phyloP scores from a whole-genome alignment of 1,140 invertebrate species.

The Eciton burchellii region DNA sequence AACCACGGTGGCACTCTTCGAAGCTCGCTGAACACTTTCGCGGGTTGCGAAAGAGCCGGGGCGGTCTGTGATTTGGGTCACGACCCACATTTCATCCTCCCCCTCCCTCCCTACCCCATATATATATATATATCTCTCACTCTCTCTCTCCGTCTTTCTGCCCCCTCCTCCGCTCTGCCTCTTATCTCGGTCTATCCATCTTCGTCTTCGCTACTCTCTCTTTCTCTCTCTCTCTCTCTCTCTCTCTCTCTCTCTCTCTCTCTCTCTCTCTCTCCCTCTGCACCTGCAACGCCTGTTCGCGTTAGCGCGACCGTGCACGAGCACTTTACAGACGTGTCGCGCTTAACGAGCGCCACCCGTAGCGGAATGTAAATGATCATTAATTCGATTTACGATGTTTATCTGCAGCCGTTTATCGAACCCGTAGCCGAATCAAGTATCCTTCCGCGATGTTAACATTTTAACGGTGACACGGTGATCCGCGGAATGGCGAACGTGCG shows the following conservation, averaged over 20 bases:
- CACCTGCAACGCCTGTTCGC: conserved; percentile 17
- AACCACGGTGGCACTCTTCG: conserved; percentile 24
- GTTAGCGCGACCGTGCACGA: conserved; percentile 38
- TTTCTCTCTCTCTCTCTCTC: conserved; percentile 7
- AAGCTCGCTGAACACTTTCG: conserved; percentile 70
- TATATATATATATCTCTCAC: conserved; percentile 11
- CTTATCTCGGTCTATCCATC: too few species aligned
- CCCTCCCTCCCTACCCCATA: conserved; percentile 2
- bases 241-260: conserved; percentile 30
- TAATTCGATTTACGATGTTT: conserved; percentile 40
- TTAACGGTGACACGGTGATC: not conserved
- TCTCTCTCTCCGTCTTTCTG: conserved; percentile 20
- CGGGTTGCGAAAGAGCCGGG: conserved; percentile 70
- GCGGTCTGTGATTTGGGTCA: conserved; percentile 69
- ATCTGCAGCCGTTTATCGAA: conserved; percentile 39
- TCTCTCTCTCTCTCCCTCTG: conserved; percentile 23
- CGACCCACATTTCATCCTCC: conserved; percentile 67
- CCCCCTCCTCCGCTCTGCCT: conserved; percentile 25
- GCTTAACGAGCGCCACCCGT: conserved; percentile 14
- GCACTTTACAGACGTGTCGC: conserved; percentile 13
- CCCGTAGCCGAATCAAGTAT: conserved; percentile 5
- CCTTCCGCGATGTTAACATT: conserved; percentile 3
- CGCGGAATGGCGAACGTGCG: not conserved
- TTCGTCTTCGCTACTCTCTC: too few species aligned
- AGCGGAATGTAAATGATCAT: conserved; percentile 31